Evolutionary conservation across 2,797 vertebrate genomes (phyloP).

Genomic region (Ctenochaetus hawaiiensis): DNA sequence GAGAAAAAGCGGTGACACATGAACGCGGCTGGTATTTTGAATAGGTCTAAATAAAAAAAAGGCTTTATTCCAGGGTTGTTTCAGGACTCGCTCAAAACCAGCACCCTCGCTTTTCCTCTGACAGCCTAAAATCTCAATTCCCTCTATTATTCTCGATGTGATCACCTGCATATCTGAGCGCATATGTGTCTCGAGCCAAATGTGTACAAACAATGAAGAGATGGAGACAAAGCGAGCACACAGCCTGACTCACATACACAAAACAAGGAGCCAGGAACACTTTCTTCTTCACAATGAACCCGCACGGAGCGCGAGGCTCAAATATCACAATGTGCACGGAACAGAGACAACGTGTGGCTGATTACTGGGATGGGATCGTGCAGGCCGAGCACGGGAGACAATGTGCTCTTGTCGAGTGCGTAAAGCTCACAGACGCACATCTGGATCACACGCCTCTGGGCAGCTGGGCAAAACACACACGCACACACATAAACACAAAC

Average conservation of each 20-base stretch:
- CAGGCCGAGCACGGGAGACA: slow-evolving; percentile 65
- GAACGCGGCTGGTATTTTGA: slow-evolving; percentile 42
- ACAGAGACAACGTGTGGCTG: slow-evolving; percentile 57
- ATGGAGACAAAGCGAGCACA: slow-evolving; percentile 85
- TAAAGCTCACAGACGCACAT: slow-evolving; percentile 85
- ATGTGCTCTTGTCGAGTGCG: slow-evolving; percentile 71
- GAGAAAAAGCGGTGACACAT: slow-evolving; percentile 31
- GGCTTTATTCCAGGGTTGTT: slow-evolving; percentile 58
- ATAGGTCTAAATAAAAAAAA: slow-evolving; percentile 45
- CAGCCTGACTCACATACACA: slow-evolving; percentile 41
- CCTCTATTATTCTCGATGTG: slow-evolving; percentile 37
- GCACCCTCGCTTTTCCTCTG: slow-evolving; percentile 36
- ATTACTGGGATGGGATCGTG: slow-evolving; percentile 22
- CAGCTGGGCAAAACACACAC: slow-evolving; percentile 66
- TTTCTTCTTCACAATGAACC: slow-evolving; percentile 66
- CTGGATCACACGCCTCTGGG: slow-evolving; percentile 86
- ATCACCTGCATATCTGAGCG: slow-evolving; percentile 57
- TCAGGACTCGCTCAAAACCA: slow-evolving; percentile 55
- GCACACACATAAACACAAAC: slow-evolving; percentile 16
- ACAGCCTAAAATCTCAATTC: slow-evolving; percentile 37
- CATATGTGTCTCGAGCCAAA: slow-evolving; percentile 58
- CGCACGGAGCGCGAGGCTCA: slow-evolving; percentile 58
- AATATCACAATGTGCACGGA: slow-evolving; percentile 64
- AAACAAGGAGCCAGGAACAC: slow-evolving; percentile 52
- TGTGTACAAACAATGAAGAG: slow-evolving; percentile 87